Percentiles rank a stretch among this genome's conserved stretches.
Conservation (phyloP, 1,140 invertebrate species). For the Nephotettix cincticeps region DNA sequence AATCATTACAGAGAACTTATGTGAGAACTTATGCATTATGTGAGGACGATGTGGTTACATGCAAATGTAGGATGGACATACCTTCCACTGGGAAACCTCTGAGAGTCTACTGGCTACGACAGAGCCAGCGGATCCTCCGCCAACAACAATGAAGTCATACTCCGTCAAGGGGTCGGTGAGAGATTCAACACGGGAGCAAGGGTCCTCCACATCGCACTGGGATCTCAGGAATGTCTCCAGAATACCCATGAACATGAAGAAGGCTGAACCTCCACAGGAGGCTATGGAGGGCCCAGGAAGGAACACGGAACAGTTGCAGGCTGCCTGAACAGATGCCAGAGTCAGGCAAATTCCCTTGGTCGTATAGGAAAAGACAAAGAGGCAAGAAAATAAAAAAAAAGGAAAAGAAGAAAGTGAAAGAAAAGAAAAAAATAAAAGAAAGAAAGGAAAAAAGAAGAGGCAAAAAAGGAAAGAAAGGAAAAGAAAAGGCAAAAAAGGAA, state of each 20-base stretch:
- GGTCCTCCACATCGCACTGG: constrained; percentile 51
- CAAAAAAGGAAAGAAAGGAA: too few species aligned
- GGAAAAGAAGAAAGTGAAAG: too few species aligned
- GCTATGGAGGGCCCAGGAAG: not conserved
- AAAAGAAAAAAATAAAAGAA: too few species aligned
- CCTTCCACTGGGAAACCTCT: constrained; percentile 54
- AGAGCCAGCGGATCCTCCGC: constrained; percentile 89
- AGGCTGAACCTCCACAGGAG: not conserved
- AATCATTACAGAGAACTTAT: too few species aligned
- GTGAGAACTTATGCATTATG: too few species aligned
- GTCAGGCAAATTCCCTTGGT: too few species aligned
- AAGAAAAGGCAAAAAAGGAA: too few species aligned
- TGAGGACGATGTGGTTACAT: too few species aligned
- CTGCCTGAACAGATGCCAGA: not conserved
- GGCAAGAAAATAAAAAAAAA: too few species aligned
- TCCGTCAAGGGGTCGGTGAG: constrained; percentile 53
- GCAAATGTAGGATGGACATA: too few species aligned
- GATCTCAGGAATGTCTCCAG: constrained; percentile 65
- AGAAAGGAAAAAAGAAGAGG: too few species aligned
- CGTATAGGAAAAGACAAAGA: too few species aligned
- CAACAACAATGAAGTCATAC: constrained; percentile 86
- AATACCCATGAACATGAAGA: constrained; percentile 21
- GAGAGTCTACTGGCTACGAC: constrained; percentile 88
- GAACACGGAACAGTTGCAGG: not conserved
- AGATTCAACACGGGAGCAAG: constrained; percentile 70